phyloP scores from a whole-genome alignment of 1,140 invertebrate species.

The Pseudomyrmex cubaensis region DNA sequence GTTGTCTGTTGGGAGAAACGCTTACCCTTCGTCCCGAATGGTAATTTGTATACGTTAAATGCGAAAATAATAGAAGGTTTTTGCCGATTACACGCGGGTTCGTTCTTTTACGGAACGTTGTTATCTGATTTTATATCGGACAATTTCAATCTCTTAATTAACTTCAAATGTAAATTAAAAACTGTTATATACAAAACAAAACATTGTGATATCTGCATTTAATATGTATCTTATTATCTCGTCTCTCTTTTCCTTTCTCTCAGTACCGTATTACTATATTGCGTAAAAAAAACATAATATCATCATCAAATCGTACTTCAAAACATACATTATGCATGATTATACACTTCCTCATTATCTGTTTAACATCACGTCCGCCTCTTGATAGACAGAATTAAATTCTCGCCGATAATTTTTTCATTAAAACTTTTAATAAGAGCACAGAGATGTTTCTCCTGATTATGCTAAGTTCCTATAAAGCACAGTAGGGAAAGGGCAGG shows the following conservation, averaged over 20 bases:
- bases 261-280: too few species aligned
- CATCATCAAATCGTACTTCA: not conserved
- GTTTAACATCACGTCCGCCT: slow-evolving; percentile 11
- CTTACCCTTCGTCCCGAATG: slow-evolving; percentile 1
- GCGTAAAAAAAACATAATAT: too few species aligned
- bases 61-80: slow-evolving; percentile 33
- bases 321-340: slow-evolving; percentile 24
- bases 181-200: too few species aligned
- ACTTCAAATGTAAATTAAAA: too few species aligned
- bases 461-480: slow-evolving; percentile 16
- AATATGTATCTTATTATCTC: too few species aligned
- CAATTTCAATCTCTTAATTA: not conserved
- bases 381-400: slow-evolving; percentile 21
- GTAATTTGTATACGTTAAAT: slow-evolving; percentile 46
- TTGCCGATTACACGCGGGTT: slow-evolving; percentile 3
- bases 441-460: slow-evolving; percentile 25
- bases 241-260: too few species aligned
- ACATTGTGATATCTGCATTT: too few species aligned
- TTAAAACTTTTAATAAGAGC: slow-evolving; percentile 45
- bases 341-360: slow-evolving; percentile 11
- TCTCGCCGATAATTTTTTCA: slow-evolving; percentile 7
- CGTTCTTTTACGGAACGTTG: not conserved
- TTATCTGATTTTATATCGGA: slow-evolving; percentile 5
- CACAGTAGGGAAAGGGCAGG: slow-evolving; percentile 25
- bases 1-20: slow-evolving; percentile 32